These are phyloP conservation scores for Rhagoletis pomonella DNA, from an alignment of 1,140 invertebrate species.

Conservation along the genomic window DNA sequence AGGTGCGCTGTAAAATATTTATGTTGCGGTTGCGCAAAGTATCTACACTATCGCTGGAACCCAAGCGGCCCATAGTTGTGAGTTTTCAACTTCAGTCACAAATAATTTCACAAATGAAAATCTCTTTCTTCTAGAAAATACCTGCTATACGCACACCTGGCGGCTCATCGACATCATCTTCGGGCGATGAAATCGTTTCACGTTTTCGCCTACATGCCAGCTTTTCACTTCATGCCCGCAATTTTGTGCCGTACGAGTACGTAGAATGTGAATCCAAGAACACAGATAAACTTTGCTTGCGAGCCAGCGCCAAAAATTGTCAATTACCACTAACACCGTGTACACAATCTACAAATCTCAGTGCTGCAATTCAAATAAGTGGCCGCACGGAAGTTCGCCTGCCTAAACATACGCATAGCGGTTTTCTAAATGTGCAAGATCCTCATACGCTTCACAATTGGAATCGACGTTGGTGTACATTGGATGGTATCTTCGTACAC, in stretches of 20 bases:
- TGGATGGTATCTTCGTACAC: slow-evolving; percentile 61
- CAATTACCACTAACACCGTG: neutral
- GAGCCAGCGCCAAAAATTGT: slow-evolving; percentile 57
- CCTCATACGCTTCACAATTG: slow-evolving; percentile 63
- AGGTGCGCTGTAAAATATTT: slow-evolving; percentile 67
- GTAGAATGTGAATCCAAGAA: slow-evolving; percentile 58
- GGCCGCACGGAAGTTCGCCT: slow-evolving; percentile 65
- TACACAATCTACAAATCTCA: slow-evolving; percentile 57
- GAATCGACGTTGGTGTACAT: slow-evolving; percentile 70
- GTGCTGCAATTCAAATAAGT: slow-evolving; percentile 61
- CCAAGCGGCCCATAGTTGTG: slow-evolving; percentile 58
- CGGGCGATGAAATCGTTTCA: slow-evolving; percentile 61
- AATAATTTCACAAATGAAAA: neutral
- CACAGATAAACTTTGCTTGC: slow-evolving; percentile 63
- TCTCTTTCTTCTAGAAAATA: slow-evolving; percentile 52
- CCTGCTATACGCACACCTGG: neutral
- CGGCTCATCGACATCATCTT: slow-evolving; percentile 36
- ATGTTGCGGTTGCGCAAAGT: slow-evolving; percentile 70
- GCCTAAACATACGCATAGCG: slow-evolving; percentile 60
- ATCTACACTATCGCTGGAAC: slow-evolving; percentile 65
- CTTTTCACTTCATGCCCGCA: slow-evolving; percentile 60
- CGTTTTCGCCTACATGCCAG: slow-evolving; percentile 70
- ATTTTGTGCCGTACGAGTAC: slow-evolving; percentile 65
- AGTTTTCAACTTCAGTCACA: neutral
- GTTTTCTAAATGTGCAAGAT: slow-evolving; percentile 68